Conservation (phyloP, 1,140 invertebrate genomes). For the Mesaphorura yosii region DNA sequence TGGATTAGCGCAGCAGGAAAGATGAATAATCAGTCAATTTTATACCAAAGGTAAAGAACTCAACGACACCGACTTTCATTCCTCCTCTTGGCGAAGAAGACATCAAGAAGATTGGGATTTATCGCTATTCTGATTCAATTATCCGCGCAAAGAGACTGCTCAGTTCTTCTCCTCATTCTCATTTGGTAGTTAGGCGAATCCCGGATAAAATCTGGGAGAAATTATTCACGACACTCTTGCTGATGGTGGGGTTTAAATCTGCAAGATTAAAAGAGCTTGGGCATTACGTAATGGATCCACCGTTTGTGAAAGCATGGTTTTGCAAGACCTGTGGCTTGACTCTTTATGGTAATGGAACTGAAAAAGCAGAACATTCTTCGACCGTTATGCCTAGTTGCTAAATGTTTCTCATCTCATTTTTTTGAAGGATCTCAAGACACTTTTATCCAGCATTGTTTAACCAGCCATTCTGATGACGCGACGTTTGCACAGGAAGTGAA, state of each 20-base stretch:
- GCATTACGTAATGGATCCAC: constrained; percentile 5
- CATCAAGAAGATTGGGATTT: constrained; percentile 17
- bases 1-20: too few species aligned
- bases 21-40: background rate
- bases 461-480: constrained; percentile 11
- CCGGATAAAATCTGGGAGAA: constrained; percentile 22
- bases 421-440: background rate
- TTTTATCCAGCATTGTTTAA: constrained; percentile 13
- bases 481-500: constrained; percentile 18
- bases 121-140: constrained; percentile 14
- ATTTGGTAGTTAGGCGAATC: constrained; percentile 11
- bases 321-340: constrained; percentile 18
- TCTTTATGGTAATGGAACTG: constrained; percentile 15
- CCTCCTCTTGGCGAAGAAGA: constrained; percentile 20
- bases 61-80: constrained; percentile 14
- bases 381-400: background rate
- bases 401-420: background rate
- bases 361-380: background rate
- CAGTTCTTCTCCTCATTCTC: constrained; percentile 15
- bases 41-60: constrained; percentile 13
- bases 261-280: constrained; percentile 21
- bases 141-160: constrained; percentile 13
- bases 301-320: constrained; percentile 17
- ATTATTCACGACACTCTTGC: constrained; percentile 14
- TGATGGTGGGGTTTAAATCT: constrained; percentile 24